These are phyloP conservation scores for Cryptops parisi DNA, from an alignment of 2,888 invertebrate species.

Conservation along the genomic window DNA sequence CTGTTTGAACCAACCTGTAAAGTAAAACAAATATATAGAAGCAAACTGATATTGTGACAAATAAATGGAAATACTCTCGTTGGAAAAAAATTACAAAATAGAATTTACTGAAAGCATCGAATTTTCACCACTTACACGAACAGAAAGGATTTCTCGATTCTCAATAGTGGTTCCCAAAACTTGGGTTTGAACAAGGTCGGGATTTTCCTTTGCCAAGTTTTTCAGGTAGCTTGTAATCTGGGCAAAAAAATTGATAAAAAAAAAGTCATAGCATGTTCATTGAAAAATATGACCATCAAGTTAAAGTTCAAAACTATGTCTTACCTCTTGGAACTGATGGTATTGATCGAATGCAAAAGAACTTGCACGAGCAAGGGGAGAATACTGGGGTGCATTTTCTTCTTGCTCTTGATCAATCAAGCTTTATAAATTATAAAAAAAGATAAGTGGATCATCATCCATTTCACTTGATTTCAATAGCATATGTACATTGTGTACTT, in stretches of 20 bases:
- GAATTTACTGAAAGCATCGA: too few relatives aligned
- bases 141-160: constrained; percentile 1
- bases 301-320: too few relatives aligned
- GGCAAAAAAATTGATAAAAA: too few relatives aligned
- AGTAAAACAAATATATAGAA: not conserved
- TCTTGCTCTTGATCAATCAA: not conserved
- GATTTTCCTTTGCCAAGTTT: constrained; percentile 1
- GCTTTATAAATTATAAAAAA: too few relatives aligned
- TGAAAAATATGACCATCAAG: too few relatives aligned
- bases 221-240: not conserved
- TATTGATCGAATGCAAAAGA: not conserved
- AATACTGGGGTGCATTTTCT: not conserved
- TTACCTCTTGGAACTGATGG: not conserved
- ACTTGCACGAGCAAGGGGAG: not conserved
- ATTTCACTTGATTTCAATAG: too few relatives aligned
- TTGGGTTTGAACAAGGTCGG: not conserved
- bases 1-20: not conserved
- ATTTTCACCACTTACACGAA: not conserved
- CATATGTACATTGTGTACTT: too few relatives aligned
- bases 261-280: too few relatives aligned
- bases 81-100: too few relatives aligned
- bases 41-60: constrained; percentile 2
- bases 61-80: too few relatives aligned
- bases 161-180: not conserved
- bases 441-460: too few relatives aligned